Base-by-base conservation (phyloP, 2,113 vertebrate species). In the Ranitomeya imitator region DNA sequence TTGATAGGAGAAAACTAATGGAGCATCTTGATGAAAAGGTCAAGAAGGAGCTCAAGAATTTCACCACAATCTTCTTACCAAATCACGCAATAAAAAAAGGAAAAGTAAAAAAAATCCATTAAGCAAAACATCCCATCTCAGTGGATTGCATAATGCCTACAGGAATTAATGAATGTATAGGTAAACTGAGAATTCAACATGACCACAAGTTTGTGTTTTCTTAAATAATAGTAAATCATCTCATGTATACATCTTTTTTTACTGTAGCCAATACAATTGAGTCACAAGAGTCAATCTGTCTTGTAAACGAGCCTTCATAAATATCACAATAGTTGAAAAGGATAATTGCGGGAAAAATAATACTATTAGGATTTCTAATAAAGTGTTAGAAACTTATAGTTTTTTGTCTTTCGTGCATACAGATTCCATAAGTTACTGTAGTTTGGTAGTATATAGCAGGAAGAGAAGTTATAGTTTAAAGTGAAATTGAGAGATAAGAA, bases 1-100 rank as follows among this genome's bases (percentile, higher is more conserved):
- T 88, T 88, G 87, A 88, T 88, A 88, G 73, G 59, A 78, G 71
- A 65, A 45, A 67, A 81, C 57, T 88, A 88, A 88, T 88, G 73
- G 87, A 78, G 67, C n/a, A 84, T 83, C 71, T 18, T 78, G 71
- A 83, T 67, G 71, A 19, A 84, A 84, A 67, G 81, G 63, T 51
- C 85, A 87, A 67, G 59, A 23, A 79, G 77, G 61, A 74, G 81
- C 59, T 67, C 16, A 73, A 31, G 61, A 69, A 76, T 81, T 26
- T 87, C 18, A 81, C 79, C 86, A 54, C 78, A 83, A 74, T 14
- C 63, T 19, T 63, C 80, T 83, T 76, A 60, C 57, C 21, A 60
- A 51, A 51, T 77, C 86, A 51, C 12, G 15, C 57, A 63, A 54
- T 60, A 83, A 76, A 63, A 77, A 31, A 12, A 21, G 71, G 55